Percentiles rank a stretch among this genome's conserved stretches.
Evolutionary conservation across 30 jellyfish, hydroid and myxozoan species (phyloP).

Genomic region (Rhopilema esculentum): DNA sequence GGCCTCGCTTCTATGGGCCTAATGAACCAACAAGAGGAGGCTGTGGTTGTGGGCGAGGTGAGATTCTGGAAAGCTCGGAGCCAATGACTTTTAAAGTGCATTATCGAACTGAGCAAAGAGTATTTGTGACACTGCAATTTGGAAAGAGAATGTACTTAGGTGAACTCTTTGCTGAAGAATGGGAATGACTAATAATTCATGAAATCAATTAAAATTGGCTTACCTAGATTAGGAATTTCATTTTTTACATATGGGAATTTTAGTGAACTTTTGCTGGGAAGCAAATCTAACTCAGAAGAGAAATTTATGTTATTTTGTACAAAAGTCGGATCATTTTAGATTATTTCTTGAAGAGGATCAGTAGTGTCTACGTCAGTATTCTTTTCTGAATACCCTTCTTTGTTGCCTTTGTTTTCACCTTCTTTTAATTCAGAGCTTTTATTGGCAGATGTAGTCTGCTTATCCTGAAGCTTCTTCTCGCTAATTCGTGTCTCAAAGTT

Average conservation of each 20-base stretch:
- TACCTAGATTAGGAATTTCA: background rate
- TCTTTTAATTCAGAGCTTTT: no score
- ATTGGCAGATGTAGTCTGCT: no score
- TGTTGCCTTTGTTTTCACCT: no score
- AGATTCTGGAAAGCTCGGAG: constrained; percentile 43
- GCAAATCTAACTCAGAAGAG: background rate
- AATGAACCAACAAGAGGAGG: constrained; percentile 73
- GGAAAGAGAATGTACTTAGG: constrained; percentile 68
- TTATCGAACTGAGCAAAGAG: constrained; percentile 76
- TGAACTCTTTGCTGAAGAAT: constrained; percentile 72
- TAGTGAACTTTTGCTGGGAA: background rate
- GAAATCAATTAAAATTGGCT: background rate
- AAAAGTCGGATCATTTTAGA: background rate
- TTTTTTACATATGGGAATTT: background rate
- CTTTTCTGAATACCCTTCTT: no score
- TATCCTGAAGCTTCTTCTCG: no score
- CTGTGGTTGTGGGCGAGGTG: constrained; percentile 72
- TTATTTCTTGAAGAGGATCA: no score
- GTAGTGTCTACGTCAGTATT: no score
- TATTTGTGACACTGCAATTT: constrained; percentile 69
- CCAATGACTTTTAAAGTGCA: constrained; percentile 73
- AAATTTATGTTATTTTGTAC: background rate
- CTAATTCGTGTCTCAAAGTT: no score
- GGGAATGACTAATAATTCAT: constrained; percentile 24
- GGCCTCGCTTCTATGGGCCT: constrained; percentile 70